Evolutionary conservation across 2,113 vertebrate genomes (phyloP), one percentile per base, ranked within the genome.

Genomic region (Epinephelus lanceolatus): DNA sequence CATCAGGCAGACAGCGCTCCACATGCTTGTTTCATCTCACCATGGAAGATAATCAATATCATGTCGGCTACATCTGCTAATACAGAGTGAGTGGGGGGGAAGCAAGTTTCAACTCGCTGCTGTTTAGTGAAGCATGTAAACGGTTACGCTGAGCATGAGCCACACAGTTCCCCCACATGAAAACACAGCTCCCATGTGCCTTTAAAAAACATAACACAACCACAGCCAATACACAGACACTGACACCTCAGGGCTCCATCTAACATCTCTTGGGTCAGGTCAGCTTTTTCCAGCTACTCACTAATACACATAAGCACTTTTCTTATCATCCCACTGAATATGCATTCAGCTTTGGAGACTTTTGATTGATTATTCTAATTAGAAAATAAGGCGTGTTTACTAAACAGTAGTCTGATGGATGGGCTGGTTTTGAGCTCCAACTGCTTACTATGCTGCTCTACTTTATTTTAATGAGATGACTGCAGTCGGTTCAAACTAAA

Each of bases 301-400:
- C 60, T 23, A 30, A 40, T 37, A 19, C 63, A 83, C 55, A 56
- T n/a, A 14, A n/a, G 65, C 15, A 5, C 45, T 19, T 53, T 59
- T 77, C 53, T 71, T 59, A 49, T 52, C 8, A 6, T 67, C 47
- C 70, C 51, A 15, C 23, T 53, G 11, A 70, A 63, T 71, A 60
- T 10, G 37, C 52, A 37, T 5, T n/a, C 47, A 49, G 17, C 45
- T 45, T 12, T 23, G 15, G 21, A 23, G 47, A 45, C 57, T 6
- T 21, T n/a, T 83, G 74, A 89, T 27, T 76, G 23, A 89, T 89
- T 27, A 77, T 75, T 59, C 42, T 81, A 69, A 93, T 83, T 78
- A 86, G 37, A 59, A 57, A 63, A 69, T 76, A 60, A 81, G 7
- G 55, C 14, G 14, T 78, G 61, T 84, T 86, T 81, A 70, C 49